Conservation (phyloP, 1,140 invertebrate species). For the Zaprionus nigranus region DNA sequence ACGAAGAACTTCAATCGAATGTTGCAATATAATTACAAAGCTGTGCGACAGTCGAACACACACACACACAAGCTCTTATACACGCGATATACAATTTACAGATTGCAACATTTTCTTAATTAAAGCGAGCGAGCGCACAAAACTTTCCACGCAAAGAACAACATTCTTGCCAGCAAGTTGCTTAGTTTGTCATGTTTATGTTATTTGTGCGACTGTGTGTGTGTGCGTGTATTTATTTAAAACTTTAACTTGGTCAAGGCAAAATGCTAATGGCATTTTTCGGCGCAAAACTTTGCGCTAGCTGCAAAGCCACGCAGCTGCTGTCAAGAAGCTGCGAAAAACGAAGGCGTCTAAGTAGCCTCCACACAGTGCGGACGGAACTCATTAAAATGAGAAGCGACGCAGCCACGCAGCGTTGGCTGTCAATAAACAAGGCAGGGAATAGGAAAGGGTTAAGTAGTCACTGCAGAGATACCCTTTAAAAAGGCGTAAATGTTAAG, state of each 20-base stretch:
- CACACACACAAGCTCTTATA: neutral
- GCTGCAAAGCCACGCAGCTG: conserved; percentile 15
- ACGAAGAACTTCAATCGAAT: conserved; percentile 16
- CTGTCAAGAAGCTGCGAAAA: conserved; percentile 29
- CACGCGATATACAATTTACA: conserved; percentile 3
- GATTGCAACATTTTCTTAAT: conserved; percentile 42
- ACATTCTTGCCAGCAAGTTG: conserved; percentile 25
- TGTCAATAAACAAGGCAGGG: conserved; percentile 33
- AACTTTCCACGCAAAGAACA: conserved; percentile 13
- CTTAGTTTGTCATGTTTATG: conserved; percentile 37
- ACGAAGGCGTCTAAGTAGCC: conserved; percentile 22
- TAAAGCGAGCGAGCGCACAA: conserved; percentile 24
- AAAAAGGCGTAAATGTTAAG: neutral
- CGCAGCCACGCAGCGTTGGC: conserved; percentile 8
- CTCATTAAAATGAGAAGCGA: conserved; percentile 39
- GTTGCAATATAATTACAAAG: conserved; percentile 46
- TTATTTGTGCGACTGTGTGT: neutral
- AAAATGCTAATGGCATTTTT: conserved; percentile 46
- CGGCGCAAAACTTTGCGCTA: conserved; percentile 21
- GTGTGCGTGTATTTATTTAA: conserved; percentile 35
- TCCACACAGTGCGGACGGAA: neutral
- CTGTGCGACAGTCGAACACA: conserved; percentile 15
- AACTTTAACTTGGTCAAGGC: conserved; percentile 53
- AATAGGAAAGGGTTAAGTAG: neutral
- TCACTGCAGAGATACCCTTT: conserved; percentile 15